Base-by-base conservation (phyloP, 2,888 invertebrate species). In the Drosophila suboccidentalis region DNA sequence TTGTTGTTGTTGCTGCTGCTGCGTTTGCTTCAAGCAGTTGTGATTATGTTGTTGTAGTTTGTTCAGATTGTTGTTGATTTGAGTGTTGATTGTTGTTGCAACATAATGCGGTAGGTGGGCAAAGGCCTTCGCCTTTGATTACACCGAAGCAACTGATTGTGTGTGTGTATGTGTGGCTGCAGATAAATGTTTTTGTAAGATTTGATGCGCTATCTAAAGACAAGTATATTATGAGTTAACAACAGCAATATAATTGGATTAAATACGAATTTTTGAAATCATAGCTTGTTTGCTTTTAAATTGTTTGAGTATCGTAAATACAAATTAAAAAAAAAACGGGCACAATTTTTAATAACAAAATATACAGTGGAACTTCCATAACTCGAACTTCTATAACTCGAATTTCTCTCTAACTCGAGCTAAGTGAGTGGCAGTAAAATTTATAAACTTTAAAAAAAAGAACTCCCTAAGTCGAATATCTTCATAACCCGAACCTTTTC, bases 21-120 rank as follows among this genome's bases (percentile, higher is more conserved):
- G 38, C 38, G 26, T 59, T 15, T 49, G 51, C 44, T 73, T 68
- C 63, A 44, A 36, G 65, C 17, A 19, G 62, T 15, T 63, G 71
- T 64, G 84, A 85, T 85, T 85, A 85, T 87, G 84, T 85, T 84
- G 83, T 86, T 85, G 84, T 85, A 80, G 84, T 87, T 84, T 87
- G 84, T 85, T 58, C 82, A 82, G 84, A 84, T 84, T 83, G 87
- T 78, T 84, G 87, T 87, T 87, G 84, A 84, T 86, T 69, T 43
- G 83, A 83, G 87, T 86, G 84, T 86, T 86, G 87, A 84, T 87
- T 87, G 84, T 87, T 83, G 84, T 78, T 80, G 78, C 69, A 64
- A 78, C 69, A 78, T 75, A 67, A 72, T 78, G 78, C 71, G 81
- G 80, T 80, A 80, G 78, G 82, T 83, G 64, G 71, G 53, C 71